phyloP scores from a whole-genome alignment of 53 echinoderm and acorn worm species.

The Paelopatides confundens region DNA sequence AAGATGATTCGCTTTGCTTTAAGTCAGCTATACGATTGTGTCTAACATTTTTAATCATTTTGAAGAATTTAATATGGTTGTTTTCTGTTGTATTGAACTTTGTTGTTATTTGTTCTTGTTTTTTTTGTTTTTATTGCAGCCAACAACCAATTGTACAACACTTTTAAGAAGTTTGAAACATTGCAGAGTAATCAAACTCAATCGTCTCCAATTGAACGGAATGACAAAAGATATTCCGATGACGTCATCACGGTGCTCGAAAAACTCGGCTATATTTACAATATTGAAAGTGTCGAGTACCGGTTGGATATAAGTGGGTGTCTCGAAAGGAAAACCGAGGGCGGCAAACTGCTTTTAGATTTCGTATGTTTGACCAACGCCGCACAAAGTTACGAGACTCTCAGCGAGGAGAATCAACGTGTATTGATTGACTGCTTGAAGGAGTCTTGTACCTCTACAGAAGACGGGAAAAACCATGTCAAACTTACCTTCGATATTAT shows the following conservation, averaged over 20 bases:
- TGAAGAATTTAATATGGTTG: too few species aligned
- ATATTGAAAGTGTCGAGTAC: constrained; percentile 73
- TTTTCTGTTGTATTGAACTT: too few species aligned
- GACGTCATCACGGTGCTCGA: constrained; percentile 76
- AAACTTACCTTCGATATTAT: constrained; percentile 84
- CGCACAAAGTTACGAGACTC: constrained; percentile 84
- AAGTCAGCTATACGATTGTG: too few species aligned
- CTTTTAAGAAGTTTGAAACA: constrained; percentile 78
- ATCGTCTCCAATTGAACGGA: constrained; percentile 61
- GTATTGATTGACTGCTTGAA: constrained; percentile 69
- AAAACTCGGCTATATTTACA: constrained; percentile 68
- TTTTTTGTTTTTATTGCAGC: constrained; percentile 36
- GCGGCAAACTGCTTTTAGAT: constrained; percentile 76
- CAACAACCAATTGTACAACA: constrained; percentile 76
- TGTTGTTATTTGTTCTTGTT: too few species aligned
- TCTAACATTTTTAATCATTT: too few species aligned
- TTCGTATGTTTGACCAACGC: constrained; percentile 95
- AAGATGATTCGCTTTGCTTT: too few species aligned
- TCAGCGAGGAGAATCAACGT: constrained; percentile 72
- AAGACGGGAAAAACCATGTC: constrained; percentile 63
- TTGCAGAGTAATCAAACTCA: constrained; percentile 53
- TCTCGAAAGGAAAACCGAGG: constrained; percentile 63
- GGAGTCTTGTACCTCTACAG: constrained; percentile 61
- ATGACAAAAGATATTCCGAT: constrained; percentile 82
- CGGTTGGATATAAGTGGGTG: constrained; percentile 84